Conservation (phyloP, 2,888 invertebrate species). For the Acholoe squamosa region DNA sequence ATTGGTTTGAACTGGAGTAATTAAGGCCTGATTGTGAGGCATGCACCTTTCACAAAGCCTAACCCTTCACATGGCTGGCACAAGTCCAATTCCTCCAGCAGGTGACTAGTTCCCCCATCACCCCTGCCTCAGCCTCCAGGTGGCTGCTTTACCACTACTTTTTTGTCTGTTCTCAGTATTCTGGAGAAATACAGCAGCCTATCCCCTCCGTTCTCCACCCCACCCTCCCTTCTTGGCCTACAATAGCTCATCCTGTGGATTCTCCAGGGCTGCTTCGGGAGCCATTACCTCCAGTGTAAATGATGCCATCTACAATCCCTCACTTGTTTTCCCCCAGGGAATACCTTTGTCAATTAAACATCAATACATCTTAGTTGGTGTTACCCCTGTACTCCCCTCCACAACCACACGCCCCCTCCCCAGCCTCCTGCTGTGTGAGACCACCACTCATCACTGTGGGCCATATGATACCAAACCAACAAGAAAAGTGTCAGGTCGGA, state of each 20-base stretch:
- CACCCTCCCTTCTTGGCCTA: neutral
- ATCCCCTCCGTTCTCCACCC: neutral
- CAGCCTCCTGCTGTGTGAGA: neutral
- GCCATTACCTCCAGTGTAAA: conserved; percentile 35
- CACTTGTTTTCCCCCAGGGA: neutral
- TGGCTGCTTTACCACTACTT: conserved; percentile 1
- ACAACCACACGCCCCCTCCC: conserved; percentile 18
- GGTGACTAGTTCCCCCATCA: conserved; percentile 9
- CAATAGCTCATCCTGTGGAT: neutral
- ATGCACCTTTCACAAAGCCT: too few species aligned
- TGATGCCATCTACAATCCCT: conserved; percentile 48
- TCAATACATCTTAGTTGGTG: conserved; percentile 27
- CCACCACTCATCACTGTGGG: neutral
- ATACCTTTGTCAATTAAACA: conserved; percentile 46
- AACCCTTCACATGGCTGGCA: conserved; percentile 13
- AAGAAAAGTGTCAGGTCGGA: conserved; percentile 19
- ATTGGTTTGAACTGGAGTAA: conserved; percentile 37
- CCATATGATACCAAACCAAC: conserved; percentile 30
- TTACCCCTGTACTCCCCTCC: conserved; percentile 19
- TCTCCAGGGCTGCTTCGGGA: neutral
- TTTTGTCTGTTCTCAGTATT: neutral
- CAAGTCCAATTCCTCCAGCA: neutral
- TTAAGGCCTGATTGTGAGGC: neutral
- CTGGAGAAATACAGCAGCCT: neutral
- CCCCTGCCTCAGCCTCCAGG: neutral